Evolutionary conservation across 2,113 vertebrate genomes (phyloP).

Genomic region (Ranitomeya variabilis): DNA sequence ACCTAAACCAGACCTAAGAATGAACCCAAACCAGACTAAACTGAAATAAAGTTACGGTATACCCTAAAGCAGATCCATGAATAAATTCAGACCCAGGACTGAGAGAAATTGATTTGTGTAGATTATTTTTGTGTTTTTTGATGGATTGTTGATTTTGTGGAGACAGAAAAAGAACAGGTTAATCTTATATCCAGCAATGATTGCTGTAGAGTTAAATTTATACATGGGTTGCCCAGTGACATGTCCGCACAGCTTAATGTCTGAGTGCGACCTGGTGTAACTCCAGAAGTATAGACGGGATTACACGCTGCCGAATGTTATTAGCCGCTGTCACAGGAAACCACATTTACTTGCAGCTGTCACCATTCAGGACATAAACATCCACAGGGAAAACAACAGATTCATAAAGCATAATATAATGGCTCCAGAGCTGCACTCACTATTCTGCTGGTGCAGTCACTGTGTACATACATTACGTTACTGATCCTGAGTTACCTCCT

Average conservation of each 20-base stretch:
- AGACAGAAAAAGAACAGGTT: background rate
- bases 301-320: background rate
- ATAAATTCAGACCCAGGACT: too few species aligned
- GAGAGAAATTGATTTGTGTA: too few species aligned
- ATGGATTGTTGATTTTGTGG: background rate
- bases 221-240: constrained; percentile 10
- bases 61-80: too few species aligned
- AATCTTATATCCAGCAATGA: background rate
- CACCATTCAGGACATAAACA: background rate
- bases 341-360: background rate
- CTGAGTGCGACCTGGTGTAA: background rate
- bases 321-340: background rate
- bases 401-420: background rate
- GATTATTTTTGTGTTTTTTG: too few species aligned
- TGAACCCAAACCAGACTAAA: too few species aligned
- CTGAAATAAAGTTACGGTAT: too few species aligned
- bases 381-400: background rate
- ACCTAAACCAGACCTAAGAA: too few species aligned
- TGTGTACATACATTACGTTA: too few species aligned
- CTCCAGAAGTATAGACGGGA: background rate
- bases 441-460: too few species aligned
- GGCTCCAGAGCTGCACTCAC: too few species aligned
- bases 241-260: background rate
- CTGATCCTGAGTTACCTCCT: too few species aligned
- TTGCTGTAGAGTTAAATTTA: background rate